These are phyloP conservation scores for Adelphocoris suturalis DNA, from an alignment of 2,888 invertebrate genomes.

Conservation along the genomic window DNA sequence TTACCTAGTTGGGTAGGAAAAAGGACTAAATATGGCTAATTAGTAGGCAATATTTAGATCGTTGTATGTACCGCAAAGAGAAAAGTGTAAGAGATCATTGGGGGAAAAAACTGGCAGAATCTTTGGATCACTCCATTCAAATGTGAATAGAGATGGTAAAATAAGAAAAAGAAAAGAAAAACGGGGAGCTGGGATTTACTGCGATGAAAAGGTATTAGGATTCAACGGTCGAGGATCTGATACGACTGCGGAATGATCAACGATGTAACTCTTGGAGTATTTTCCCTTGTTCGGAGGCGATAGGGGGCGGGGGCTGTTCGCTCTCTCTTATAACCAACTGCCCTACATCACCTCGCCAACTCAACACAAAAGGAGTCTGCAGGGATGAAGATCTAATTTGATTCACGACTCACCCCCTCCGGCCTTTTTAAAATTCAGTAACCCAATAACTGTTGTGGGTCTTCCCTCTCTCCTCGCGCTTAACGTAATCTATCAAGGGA, in stretches of 20 bases:
- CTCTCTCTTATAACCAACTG: constrained; percentile 44
- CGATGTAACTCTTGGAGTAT: constrained; percentile 59
- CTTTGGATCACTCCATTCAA: constrained; percentile 21
- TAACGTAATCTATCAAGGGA: background rate
- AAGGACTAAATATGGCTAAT: too few relatives aligned
- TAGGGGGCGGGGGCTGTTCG: background rate
- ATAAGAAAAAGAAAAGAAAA: background rate
- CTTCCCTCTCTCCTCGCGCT: background rate
- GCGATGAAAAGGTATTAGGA: constrained; percentile 63
- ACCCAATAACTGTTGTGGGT: constrained; percentile 30
- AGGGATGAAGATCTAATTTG: constrained; percentile 42
- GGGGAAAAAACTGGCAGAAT: background rate
- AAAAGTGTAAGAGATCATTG: background rate
- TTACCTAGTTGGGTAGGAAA: too few relatives aligned
- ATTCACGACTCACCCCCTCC: background rate
- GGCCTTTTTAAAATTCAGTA: constrained; percentile 50
- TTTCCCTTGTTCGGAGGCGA: constrained; percentile 47
- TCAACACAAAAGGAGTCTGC: constrained; percentile 46
- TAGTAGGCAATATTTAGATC: too few relatives aligned
- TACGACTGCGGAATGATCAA: constrained; percentile 62
- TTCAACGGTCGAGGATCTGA: constrained; percentile 65
- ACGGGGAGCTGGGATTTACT: constrained; percentile 55
- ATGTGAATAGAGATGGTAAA: constrained; percentile 23
- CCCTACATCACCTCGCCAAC: constrained; percentile 57
- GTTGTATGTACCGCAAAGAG: too few relatives aligned